phyloP scores from a whole-genome alignment of 2,888 invertebrate genomes.

The Drosophila monieri region DNA sequence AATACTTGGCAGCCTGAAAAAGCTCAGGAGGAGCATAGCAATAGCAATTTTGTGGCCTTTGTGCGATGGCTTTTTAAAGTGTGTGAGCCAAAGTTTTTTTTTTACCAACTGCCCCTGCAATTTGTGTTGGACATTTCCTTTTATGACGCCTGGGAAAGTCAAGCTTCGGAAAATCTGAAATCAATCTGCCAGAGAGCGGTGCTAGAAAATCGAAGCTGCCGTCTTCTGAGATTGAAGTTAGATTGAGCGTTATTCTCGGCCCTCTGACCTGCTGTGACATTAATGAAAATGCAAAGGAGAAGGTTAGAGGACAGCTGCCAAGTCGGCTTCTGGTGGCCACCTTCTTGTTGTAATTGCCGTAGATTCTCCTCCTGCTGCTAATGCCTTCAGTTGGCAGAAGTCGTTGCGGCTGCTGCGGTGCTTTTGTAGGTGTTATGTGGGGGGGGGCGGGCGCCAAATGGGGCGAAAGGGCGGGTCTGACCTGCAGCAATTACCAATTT shows the following conservation, averaged over 20 bases:
- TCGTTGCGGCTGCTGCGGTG: conserved; percentile 68
- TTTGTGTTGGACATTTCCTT: conserved; percentile 45
- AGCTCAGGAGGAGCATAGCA: conserved; percentile 6
- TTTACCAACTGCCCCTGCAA: conserved; percentile 12
- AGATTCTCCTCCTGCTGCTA: conserved; percentile 29
- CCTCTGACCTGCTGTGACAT: conserved; percentile 50
- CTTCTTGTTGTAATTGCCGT: conserved; percentile 36
- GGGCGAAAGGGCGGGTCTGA: conserved; percentile 49
- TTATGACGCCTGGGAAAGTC: conserved; percentile 58
- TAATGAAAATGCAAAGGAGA: conserved; percentile 48
- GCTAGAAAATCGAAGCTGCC: conserved; percentile 4
- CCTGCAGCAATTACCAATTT: conserved; percentile 77
- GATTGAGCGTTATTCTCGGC: conserved; percentile 28
- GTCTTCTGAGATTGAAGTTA: conserved; percentile 23
- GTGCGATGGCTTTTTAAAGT: conserved; percentile 62
- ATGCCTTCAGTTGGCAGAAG: conserved; percentile 48
- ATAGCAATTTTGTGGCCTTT: conserved; percentile 63
- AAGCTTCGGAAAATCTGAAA: conserved; percentile 37
- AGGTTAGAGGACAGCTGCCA: conserved; percentile 31
- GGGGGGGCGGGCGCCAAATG: conserved; percentile 33
- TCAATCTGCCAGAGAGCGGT: conserved; percentile 31
- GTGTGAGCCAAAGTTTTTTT: conserved; percentile 33
- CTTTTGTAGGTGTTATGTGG: conserved; percentile 36
- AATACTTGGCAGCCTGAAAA: conserved; percentile 24
- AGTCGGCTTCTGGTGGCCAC: conserved; percentile 28